phyloP scores from a whole-genome alignment of 1,140 invertebrate genomes.

The Aphelinus certus region DNA sequence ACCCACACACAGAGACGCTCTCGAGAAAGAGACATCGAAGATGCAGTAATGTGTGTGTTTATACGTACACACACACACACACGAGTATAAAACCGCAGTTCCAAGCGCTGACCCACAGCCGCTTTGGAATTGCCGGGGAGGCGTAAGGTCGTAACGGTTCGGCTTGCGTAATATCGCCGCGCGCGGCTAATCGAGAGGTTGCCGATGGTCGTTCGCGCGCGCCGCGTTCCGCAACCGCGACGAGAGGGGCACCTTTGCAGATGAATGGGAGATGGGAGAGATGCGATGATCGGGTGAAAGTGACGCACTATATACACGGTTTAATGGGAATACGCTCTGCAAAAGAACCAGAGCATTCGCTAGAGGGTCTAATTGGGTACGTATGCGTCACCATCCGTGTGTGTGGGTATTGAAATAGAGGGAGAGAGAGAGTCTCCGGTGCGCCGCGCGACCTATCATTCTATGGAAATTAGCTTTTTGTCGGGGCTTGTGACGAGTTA shows the following conservation, averaged over 20 bases:
- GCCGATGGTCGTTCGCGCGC: no score
- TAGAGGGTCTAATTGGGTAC: neutral
- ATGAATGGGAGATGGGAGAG: no score
- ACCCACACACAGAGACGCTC: no score
- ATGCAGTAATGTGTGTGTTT: neutral
- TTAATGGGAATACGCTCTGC: neutral
- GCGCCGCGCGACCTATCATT: no score
- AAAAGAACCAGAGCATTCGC: conserved; percentile 7
- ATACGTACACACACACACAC: neutral
- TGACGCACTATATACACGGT: neutral
- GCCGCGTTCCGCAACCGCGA: no score
- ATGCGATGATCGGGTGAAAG: conserved; percentile 1
- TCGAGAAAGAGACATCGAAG: no score
- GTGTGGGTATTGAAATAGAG: no score
- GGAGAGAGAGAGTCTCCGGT: no score
- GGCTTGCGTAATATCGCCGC: neutral
- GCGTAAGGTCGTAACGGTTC: conserved; percentile 25
- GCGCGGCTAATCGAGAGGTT: no score
- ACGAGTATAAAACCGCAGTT: neutral
- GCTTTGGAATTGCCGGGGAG: neutral
- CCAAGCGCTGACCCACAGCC: conserved; percentile 10
- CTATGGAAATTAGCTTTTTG: no score
- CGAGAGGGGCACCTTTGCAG: no score
- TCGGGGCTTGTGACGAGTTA: no score
- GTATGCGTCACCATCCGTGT: neutral